A percentile compares a stretch with the other conserved stretches of the same genome.
These are phyloP conservation scores for Harmothoe impar DNA, from an alignment of 2,888 invertebrate species.

Conservation along the genomic window DNA sequence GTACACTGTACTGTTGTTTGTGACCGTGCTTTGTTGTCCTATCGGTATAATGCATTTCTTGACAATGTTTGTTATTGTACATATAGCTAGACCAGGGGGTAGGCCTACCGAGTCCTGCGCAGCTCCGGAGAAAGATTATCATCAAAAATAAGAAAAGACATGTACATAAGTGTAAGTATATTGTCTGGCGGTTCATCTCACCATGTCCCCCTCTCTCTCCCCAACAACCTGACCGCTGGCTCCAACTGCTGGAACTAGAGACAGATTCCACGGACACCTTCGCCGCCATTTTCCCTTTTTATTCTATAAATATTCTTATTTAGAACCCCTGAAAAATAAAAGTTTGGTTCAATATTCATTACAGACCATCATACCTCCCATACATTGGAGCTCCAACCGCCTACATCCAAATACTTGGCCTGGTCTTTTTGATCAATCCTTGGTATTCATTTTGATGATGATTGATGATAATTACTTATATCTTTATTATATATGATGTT, in stretches of 20 bases:
- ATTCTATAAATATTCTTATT: constrained; percentile 50
- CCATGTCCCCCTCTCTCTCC: constrained; percentile 29
- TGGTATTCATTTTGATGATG: constrained; percentile 34
- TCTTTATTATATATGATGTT: constrained; percentile 47
- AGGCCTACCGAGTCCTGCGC: constrained; percentile 92
- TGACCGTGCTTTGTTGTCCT: constrained; percentile 20
- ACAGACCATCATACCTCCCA: constrained; percentile 37
- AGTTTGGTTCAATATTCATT: constrained; percentile 56
- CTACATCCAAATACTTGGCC: constrained; percentile 41
- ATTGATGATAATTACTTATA: constrained; percentile 32
- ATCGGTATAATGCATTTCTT: constrained; percentile 57
- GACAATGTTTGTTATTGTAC: constrained; percentile 56
- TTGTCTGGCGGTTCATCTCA: not conserved
- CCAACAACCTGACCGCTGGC: constrained; percentile 5
- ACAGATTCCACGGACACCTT: constrained; percentile 53
- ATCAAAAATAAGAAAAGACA: constrained; percentile 93
- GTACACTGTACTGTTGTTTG: not conserved
- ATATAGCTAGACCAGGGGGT: constrained; percentile 87
- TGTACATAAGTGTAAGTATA: constrained; percentile 78
- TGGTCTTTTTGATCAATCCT: constrained; percentile 7
- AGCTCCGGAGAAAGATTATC: constrained; percentile 94
- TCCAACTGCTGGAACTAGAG: constrained; percentile 31
- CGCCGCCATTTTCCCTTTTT: constrained; percentile 50
- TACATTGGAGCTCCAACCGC: constrained; percentile 24
- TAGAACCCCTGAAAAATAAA: constrained; percentile 53